Percentiles rank a stretch among this genome's conserved stretches.
phyloP scores from a whole-genome alignment of 2,888 invertebrate species.

The Malthinus flaveolus region DNA sequence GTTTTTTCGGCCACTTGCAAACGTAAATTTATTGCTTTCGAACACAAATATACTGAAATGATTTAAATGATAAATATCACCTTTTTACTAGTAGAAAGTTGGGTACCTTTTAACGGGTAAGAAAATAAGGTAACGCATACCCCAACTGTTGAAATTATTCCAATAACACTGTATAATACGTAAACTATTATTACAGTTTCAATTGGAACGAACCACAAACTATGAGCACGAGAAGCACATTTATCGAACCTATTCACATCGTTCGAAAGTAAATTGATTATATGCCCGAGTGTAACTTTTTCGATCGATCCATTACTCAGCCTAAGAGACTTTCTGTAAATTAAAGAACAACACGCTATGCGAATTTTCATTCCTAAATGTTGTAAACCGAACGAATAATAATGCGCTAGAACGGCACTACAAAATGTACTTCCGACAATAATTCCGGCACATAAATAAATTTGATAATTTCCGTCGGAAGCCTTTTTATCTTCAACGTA shows the following conservation, averaged over 20 bases:
- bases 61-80: slow-evolving; percentile 19
- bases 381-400: slow-evolving; percentile 82
- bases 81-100: background rate
- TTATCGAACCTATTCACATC: slow-evolving; percentile 87
- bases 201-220: slow-evolving; percentile 78
- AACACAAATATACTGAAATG: slow-evolving; percentile 68
- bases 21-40: slow-evolving; percentile 71
- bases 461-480: slow-evolving; percentile 56
- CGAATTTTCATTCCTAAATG: slow-evolving; percentile 84
- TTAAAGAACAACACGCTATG: slow-evolving; percentile 78
- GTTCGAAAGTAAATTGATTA: slow-evolving; percentile 67
- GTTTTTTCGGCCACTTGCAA: slow-evolving; percentile 81
- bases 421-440: slow-evolving; percentile 74
- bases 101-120: slow-evolving; percentile 57
- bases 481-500: slow-evolving; percentile 59
- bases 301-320: slow-evolving; percentile 77
- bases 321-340: slow-evolving; percentile 72
- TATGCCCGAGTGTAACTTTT: slow-evolving; percentile 74
- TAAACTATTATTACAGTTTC: slow-evolving; percentile 73
- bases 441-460: slow-evolving; percentile 75
- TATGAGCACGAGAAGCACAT: slow-evolving; percentile 78
- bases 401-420: slow-evolving; percentile 68
- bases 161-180: slow-evolving; percentile 65
- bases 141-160: slow-evolving; percentile 59
- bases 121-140: slow-evolving; percentile 57